Evolutionary conservation across 2,797 vertebrate genomes (phyloP), one percentile per base, ranked within the genome.

Genomic region (Synaphobranchus kaupii): DNA sequence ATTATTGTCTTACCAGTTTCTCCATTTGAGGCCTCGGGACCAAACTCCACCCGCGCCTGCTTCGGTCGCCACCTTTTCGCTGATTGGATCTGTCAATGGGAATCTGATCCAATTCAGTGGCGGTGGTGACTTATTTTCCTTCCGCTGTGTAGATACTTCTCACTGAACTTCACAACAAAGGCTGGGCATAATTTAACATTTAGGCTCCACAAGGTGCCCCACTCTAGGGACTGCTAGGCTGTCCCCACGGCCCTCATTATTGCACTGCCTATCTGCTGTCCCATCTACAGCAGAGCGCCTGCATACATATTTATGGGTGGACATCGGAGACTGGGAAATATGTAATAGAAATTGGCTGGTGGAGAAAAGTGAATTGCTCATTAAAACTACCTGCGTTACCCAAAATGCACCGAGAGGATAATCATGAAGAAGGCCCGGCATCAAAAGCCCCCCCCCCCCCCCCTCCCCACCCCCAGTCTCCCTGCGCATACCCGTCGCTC

Each of bases 181-280:
- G 39, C 66, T 20, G 48, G 50, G 82, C 66, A 87, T 87, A 87
- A 78, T 87, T 84, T 87, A 87, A 58, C 86, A 88, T 78, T 84
- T 85, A 88, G 89, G 87, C 87, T 60, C 85, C 87, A 76, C 66
- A 84, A 66, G 87, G 88, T 88, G 86, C 85, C 66, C 81, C 86
- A 87, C 82, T 85, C 88, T 60, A 13, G 88, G 87, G 88, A 85
- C 83, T 9, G 17, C 20, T 0, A 15, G 7, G 22, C 76, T 73
- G 58, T 85, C 86, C 85, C 88, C 31, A 63, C 8, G 84, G 88
- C 85, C 86, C 88, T 90, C 88, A 88, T 89, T 90, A 89, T 83
- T 83, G 31, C 25, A 44, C 63, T 68, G 31, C 76, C 28, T 34
- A 31, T 83, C 82, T 48, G 58, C 52, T 83, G 87, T 83, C 66